Base-by-base conservation (phyloP, 2,888 invertebrate genomes). In the Plagodis dolabraria region DNA sequence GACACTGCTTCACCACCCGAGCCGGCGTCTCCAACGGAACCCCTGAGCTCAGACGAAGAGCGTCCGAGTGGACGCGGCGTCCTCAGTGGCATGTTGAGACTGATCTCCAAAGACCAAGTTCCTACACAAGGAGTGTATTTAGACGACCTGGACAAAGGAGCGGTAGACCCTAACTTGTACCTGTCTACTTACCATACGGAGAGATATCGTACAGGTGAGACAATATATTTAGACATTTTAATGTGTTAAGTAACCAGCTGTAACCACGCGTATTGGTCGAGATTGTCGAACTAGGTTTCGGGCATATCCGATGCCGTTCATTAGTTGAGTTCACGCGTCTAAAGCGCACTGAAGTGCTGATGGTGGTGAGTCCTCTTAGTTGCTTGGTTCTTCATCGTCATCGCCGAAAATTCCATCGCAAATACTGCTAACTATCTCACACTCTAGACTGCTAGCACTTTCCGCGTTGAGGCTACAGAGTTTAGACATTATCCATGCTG, bases 91-190 rank as follows among this genome's bases (percentile, higher is more conserved):
- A 97, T 99, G 96, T 97, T 98, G 86, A 96, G 97, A 69, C 98
- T 98, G 87, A 98, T 98, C 96, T 79, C 93, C 57, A 75, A 86
- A 42, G 78, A 83, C 45, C 89, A 88, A 49, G 79, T 81, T 8
- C 68, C 76, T 12, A 82, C 79, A 79, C 80, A 10, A 97, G 98
- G 97, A 57, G 96, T 99, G 69, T 99, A 99, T 87, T 93, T 99
- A 60, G 98, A 98, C 56, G 98, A 99, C 79, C 93, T 98, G 63
- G 97, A 97, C 81, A 95, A 97, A 35, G 97, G 97, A 53, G 96
- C 96, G 76, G 95, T 98, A 88, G 98, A 98, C 86, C 98, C 98
- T n/a, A 97, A 98, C 96, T 97, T 69, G 95, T 97, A 78, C 93
- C 98, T 75, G 97, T 99, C 93, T 95, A 99, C 88, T 95, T 97